Base-by-base conservation (phyloP, 2,888 invertebrate species). In the Philaethria dido region DNA sequence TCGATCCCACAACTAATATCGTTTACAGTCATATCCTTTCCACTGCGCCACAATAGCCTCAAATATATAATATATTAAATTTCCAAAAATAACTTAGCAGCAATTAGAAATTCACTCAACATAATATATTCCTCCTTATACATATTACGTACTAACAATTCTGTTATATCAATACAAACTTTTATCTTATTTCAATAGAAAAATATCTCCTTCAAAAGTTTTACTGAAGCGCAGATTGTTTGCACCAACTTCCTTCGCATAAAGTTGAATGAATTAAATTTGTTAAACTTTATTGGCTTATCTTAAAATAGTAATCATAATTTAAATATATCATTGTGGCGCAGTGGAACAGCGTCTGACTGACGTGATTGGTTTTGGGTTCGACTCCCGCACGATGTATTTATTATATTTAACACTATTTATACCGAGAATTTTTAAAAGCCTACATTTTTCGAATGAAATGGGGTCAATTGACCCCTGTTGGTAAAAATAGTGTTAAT, bases 101-200 rank as follows among this genome's bases (percentile, higher is more conserved):
- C 33, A 1, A 33, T 29, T 54, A 44, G 8, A 13, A 29, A 62
- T 44, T 62, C 44, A 54, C 48, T 54, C 33, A 33, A n/a, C 52
- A 52, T 29, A 29, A 54, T 54, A 33, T 33, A 29, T 33, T 33
- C 18, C 14, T 42, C 29, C 29, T 29, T 33, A 33, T 33, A 33
- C 9, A n/a, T 47, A 20, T 47, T 47, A 20, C 20, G 3, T 25
- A 50, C 25, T 44, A 44, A 16, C 44, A 44, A 44, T 14, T 25
- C 25, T 50, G 5, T 50, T 25, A 50, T 50, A 14, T 33, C 14
- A 48, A 33, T 29, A 61, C 20, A 61, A 54, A 33, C 0, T 54
- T 33, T 61, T 47, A 18, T 8, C 33, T 33, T 47, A 61, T 22
- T 48, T 61, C 48, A 48, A 48, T 61, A 39, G n/a, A 20, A 61